Evolutionary conservation across 1,140 invertebrate species (phyloP), one percentile per base, ranked within the genome.

Genomic region (Scaptodrosophila lebanonensis): DNA sequence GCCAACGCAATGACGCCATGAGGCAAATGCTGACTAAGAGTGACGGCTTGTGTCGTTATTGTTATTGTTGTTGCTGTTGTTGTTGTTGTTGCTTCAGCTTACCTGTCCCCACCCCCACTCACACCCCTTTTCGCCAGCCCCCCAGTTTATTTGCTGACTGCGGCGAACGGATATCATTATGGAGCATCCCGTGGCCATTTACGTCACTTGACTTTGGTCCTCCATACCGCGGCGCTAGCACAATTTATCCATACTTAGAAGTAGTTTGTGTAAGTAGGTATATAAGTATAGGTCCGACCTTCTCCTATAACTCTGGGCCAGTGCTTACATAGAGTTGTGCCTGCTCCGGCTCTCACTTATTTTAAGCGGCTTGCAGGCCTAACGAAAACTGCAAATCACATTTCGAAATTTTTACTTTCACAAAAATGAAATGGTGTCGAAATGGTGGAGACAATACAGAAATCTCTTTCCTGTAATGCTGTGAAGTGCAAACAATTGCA

Each of bases 91-190:
- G 30, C 30, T 36, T 16, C 11, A 51, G 59, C 33, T 43, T 38
- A 65, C 43, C 36, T 69, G 66, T 32, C 51, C 43, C 39, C 18
- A 35, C 22, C 51, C 12, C 47, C 52, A 70, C 69, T 66, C 66
- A 66, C 66, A 53, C 45, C 65, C 61, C 39, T 66, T 20, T 66
- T 7, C 18, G 48, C 29, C 27, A 38, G 17, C 32, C 32, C n/a
- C 9, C 15, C 11, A 27, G 40, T 25, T 52, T 59, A 51, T 30
- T 13, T 6, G 15, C 15, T 54, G 54, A 38, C 30, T 25, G 32
- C 12, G 32, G 3, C 9, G 32, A 33, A 33, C 32, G 32, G 32
- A 33, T 33, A 33, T 33, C 32, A 33, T 33, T 33, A 33, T 13
- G 32, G 12, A 33, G 22, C 32, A 13, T 33, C 32, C 32, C 32